Percentiles rank a stretch among this genome's conserved stretches.
Conservation (phyloP, 2,113 vertebrate genomes). For the Hippocampus zosterae region DNA sequence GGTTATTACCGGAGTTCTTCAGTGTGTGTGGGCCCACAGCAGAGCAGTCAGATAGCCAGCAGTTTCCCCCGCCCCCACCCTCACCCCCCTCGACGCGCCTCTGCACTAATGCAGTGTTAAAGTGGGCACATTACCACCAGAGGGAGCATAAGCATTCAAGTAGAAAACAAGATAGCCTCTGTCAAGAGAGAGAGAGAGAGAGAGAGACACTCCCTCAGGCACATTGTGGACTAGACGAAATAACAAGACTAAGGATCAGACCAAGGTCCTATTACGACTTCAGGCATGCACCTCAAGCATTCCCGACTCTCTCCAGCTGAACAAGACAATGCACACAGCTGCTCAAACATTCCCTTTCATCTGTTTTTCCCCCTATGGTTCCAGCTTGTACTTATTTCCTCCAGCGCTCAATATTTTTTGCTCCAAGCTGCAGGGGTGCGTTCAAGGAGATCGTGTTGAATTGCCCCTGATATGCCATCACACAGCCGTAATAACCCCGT, state of each 20-base stretch:
- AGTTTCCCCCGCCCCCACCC: neutral
- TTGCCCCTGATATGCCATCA: constrained; percentile 25
- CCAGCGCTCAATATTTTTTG: constrained; percentile 37
- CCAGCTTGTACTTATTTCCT: constrained; percentile 45
- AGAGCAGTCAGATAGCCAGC: constrained; percentile 55
- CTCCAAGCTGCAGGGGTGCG: constrained; percentile 41
- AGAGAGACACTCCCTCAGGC: constrained; percentile 56
- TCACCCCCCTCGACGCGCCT: constrained; percentile 40
- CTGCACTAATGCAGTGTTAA: constrained; percentile 72
- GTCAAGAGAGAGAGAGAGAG: constrained; percentile 61
- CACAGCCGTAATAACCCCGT: constrained; percentile 20
- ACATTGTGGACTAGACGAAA: constrained; percentile 64
- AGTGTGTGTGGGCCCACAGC: constrained; percentile 55
- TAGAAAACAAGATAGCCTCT: constrained; percentile 72
- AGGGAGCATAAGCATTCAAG: constrained; percentile 79
- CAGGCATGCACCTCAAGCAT: constrained; percentile 54
- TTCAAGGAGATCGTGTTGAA: constrained; percentile 40
- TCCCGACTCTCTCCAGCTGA: constrained; percentile 29
- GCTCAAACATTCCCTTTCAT: constrained; percentile 64
- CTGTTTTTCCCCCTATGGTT: constrained; percentile 38
- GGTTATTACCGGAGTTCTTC: constrained; percentile 52
- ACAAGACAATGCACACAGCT: constrained; percentile 58
- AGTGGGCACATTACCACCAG: constrained; percentile 77
- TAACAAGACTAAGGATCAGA: constrained; percentile 69
- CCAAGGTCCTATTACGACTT: constrained; percentile 62